Evolutionary conservation across 2,888 invertebrate species (phyloP), one percentile per base, ranked within the genome.

Genomic region (Mythimna ferrago): DNA sequence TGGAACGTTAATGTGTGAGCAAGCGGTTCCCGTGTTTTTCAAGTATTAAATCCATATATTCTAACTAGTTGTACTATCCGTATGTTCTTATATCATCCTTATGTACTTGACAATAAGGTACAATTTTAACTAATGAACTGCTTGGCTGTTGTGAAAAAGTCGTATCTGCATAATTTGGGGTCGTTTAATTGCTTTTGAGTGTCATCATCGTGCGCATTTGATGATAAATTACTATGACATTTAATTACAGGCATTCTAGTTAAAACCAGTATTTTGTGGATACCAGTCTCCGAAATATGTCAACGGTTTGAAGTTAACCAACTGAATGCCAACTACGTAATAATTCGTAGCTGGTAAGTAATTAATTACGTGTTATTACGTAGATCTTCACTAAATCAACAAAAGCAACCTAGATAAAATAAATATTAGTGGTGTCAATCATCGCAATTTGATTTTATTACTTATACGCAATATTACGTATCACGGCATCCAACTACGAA

Each of bases 51-150:
- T 79, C 74, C 66, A 76, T 73, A 81, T 81, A 75, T 78, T 83
- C 68, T 78, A 82, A 78, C 63, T 74, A 73, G 53, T 69, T 83
- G 78, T 78, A 81, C 63, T 75, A 64, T 82, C 72, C 76, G 74
- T 75, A 69, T 82, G 60, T 85, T 76, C 63, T 79, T 69, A 71
- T 84, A 76, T 73, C 68, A 80, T 80, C 80, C 69, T 86, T 85
- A 80, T 82, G 73, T 62, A 69, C 62, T 75, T 76, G 84, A 86
- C 77, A 84, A 82, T 85, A 86, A 84, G 73, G 85, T 83, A 71
- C 65, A 73, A 61, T 73, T 75, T 77, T 71, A 66, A 66, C 44
- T 21, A 63, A 60, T 54, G 38, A 57, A 61, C 44, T 54, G 51
- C n/a, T 60, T 21, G 44, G 62, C 48, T 44, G 65, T 71, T 56